Base-by-base conservation (phyloP, 2,797 vertebrate genomes). In the Pantherophis vulpinus region DNA sequence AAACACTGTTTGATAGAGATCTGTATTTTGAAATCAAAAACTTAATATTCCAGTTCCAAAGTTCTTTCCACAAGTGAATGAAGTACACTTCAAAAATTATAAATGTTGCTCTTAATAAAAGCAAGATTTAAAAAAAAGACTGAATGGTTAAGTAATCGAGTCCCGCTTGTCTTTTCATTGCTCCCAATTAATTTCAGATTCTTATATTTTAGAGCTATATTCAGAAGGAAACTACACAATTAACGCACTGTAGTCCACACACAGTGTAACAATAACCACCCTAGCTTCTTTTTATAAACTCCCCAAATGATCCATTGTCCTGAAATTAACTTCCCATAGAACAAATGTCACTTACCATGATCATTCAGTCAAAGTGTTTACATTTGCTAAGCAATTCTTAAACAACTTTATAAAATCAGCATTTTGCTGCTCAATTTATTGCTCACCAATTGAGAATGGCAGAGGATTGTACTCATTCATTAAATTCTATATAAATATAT, bases 381-480 rank as follows among this genome's bases (percentile, higher is more conserved):
- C 3, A 88, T 9, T 60, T 37, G 13, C 51, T 42, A 91, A 12
- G 83, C 0, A 91, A 23, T 42, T 89, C 37, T 42, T 2, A 61
- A 92, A 42, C 16, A 54, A 47, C 6, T 9, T 79, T 94, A 11
- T 87, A 94, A 88, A 13, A 37, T 23, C 20, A 89, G 59, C 59
- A 74, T 74, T 90, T 60, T 8, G 13, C 70, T 89, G 32, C 4
- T 2, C 0, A 54, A 74, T 92, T 4, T 63, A 6, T 14, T 86
- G 1, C 0, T 0, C 1, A 3, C 20, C 90, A 27, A 0, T 27
- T 86, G 59, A 29, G 37, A 6, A 1, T 0, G 3, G 55, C 29
- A 92, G 79, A 86, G 59, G n/a, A 16, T 56, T 94, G 90, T 29
- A 70, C 13, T n/a, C 25, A 23, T 89, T 54, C 20, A 42, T 60